Base-by-base conservation (phyloP, 2,113 vertebrate species). In the Chunga burmeisteri region DNA sequence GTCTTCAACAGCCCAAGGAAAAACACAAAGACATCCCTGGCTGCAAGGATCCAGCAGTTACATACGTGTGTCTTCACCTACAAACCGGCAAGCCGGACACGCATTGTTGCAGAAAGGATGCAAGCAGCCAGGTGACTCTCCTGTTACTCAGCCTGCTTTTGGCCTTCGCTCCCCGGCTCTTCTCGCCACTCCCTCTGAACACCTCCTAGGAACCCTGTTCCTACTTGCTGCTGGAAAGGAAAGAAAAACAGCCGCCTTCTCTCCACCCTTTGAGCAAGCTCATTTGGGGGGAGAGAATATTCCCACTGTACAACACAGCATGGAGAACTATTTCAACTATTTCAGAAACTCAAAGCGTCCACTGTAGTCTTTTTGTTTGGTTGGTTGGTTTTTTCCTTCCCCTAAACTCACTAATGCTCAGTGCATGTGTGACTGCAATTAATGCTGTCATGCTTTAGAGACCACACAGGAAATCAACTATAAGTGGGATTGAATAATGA, bases 111-210 rank as follows among this genome's bases (percentile, higher is more conserved):
- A 80, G 85, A 50, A 88, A 86, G 88, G 68, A 81, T 49, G 68
- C 87, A 92, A 85, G 38, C 77, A 85, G 85, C 84, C 71, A 83
- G 66, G 55, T 97, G 82, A 91, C 78, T 93, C 78, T 91, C 8
- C 90, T 55, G 58, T 96, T 97, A 97, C 81, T 96, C 94, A 96
- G 87, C 59, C 85, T 85, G 89, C 84, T 83, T 86, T 91, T 23
- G 15, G 63, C n/a, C 46, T 53, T 71, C 19, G 6, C 20, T 74
- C 66, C 85, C 36, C 18, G 15, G 61, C 94, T 74, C 72, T 92
- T 82, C 93, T 87, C 73, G 92, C 85, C 97, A 70, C 97, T 95
- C 97, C 98, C 93, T 71, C 75, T 12, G 59, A 96, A 82, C 58
- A 49, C 52, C 52, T 96, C 95, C 94, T 49, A 78, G 80, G 75